Evolutionary conservation across 2,113 vertebrate genomes (phyloP).

Genomic region (Istiophorus platypterus): DNA sequence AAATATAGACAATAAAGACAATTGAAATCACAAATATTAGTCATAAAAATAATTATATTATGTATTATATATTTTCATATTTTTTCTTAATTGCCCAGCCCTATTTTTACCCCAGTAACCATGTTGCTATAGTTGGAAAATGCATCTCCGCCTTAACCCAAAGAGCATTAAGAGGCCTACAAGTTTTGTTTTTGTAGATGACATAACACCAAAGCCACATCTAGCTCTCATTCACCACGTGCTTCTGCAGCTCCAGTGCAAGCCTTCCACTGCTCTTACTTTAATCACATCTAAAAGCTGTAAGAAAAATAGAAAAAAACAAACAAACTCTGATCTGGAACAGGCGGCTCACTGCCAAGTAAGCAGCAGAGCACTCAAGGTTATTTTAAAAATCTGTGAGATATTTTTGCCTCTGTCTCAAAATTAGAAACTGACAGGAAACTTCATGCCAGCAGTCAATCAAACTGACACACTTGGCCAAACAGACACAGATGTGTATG

Average conservation of each 20-base stretch:
- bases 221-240: conserved; percentile 44
- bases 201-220: conserved; percentile 30
- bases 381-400: conserved; percentile 55
- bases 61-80: conserved; percentile 3
- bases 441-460: conserved; percentile 58
- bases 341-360: conserved; percentile 40
- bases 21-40: background rate
- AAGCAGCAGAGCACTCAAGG: conserved; percentile 47
- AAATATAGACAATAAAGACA: background rate
- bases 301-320: conserved; percentile 1
- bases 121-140: background rate
- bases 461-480: conserved; percentile 47
- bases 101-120: conserved; percentile 25
- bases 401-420: conserved; percentile 55
- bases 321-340: background rate
- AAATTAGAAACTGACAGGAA: conserved; percentile 67
- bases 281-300: conserved; percentile 5
- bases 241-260: conserved; percentile 22
- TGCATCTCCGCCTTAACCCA: background rate
- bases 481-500: background rate
- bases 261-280: conserved; percentile 38
- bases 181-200: conserved; percentile 22
- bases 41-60: too few species aligned
- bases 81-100: background rate
- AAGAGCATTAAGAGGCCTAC: background rate